Conservation (phyloP, 2,888 invertebrate species). For the Euplagia quadripunctaria region DNA sequence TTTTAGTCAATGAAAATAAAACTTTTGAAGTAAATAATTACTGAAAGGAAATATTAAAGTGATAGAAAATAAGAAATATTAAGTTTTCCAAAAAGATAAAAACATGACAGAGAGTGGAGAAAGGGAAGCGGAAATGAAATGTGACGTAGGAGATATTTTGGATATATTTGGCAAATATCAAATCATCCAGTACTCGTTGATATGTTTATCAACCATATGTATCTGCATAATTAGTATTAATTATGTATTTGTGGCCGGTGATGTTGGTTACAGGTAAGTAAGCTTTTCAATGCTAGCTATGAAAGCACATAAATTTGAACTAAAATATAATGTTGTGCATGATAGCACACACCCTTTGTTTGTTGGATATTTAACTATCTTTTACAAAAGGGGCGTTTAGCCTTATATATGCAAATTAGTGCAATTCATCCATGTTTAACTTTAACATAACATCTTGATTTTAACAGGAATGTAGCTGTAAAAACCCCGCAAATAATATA, state of each 20-base stretch:
- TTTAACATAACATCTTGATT: too few species aligned
- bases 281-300: neutral
- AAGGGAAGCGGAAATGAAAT: conserved; percentile 34
- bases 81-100: neutral
- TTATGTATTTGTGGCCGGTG: conserved; percentile 75
- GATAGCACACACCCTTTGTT: too few species aligned
- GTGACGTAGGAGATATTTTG: conserved; percentile 61
- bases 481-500: too few species aligned
- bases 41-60: neutral
- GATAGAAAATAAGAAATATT: neutral
- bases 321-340: too few species aligned
- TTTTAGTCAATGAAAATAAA: neutral
- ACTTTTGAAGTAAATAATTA: neutral
- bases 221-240: conserved; percentile 74
- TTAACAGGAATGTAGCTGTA: too few species aligned
- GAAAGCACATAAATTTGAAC: too few species aligned
- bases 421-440: too few species aligned
- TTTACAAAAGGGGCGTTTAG: too few species aligned
- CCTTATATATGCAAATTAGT: too few species aligned
- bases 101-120: neutral
- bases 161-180: conserved; percentile 82
- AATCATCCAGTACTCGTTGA: conserved; percentile 64
- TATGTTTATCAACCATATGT: conserved; percentile 67
- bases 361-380: too few species aligned
- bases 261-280: conserved; percentile 70